Evolutionary conservation across 1,140 invertebrate genomes (phyloP), one percentile per base, ranked within the genome.

Genomic region (Dufourea novaeangliae): DNA sequence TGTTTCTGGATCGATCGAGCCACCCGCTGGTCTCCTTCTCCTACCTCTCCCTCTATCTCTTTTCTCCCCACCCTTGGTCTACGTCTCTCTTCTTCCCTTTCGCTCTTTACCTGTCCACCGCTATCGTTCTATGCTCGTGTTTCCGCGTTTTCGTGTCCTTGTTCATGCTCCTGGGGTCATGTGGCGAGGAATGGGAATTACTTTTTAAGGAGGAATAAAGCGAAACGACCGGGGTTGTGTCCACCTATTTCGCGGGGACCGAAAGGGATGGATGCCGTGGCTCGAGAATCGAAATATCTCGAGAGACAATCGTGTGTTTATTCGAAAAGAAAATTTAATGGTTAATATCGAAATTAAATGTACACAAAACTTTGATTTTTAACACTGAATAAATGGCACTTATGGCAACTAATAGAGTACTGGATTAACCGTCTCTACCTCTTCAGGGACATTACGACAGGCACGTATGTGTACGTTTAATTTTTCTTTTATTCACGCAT

Each of bases 1-100:
- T 81, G 83, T 78, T 85, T 85, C 82, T 80, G 82, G 82, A 85
- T 85, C 83, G 83, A 85, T 85, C 82, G 79, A 85, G 83, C 82
- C 67, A 50, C 68, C 54, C 72, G 66, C 78, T 76, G n/a, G 69
- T 54, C 52, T 72, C 46, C 69, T 73, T 56, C 29, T 22, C 29
- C 22, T 17, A 32, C 34, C 54, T 12, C 5, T 6, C 52, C 11
- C 37, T 11, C 20, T 14, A 50, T 25, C 50, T 46, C 70, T 29
- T 64, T 72, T 56, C 29, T n/a, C 29, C 22, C 14, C 46, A 34
- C 44, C 7, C 5, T 6, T 41, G 14, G 39, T 12, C 25, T 14
- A 50, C n/a, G 41, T 46, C 67, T 29, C 56, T 44, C 10, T 50
- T 22, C 34, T 27, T 44, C 32, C 72, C 59, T 86, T 57, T 64